Conservation (phyloP, 2,797 vertebrate species). For the Liasis olivaceus region DNA sequence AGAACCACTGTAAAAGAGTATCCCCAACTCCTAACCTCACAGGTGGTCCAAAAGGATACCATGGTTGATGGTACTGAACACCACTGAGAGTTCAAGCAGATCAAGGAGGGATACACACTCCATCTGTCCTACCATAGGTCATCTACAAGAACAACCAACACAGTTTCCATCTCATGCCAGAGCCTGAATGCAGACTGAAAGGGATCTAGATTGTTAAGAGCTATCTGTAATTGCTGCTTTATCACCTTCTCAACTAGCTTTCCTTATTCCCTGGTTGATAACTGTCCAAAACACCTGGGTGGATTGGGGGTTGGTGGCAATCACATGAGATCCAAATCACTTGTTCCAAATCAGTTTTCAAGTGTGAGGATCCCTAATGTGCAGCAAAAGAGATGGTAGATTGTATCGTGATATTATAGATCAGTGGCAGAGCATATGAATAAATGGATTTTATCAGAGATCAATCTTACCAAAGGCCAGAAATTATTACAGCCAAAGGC, state of each 20-base stretch:
- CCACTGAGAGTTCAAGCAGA: not conserved
- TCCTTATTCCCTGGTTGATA: not conserved
- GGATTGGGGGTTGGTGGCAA: not conserved
- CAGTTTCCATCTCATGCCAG: not conserved
- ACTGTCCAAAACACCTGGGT: not conserved
- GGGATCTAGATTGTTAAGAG: not conserved
- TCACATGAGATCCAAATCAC: not conserved
- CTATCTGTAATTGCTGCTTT: not conserved
- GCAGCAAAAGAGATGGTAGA: not conserved
- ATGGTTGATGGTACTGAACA: not conserved
- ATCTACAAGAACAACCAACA: not conserved
- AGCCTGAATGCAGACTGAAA: not conserved
- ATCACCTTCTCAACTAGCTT: not conserved
- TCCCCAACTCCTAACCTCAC: not conserved
- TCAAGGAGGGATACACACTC: not conserved
- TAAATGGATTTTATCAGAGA: not conserved
- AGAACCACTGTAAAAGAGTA: not conserved
- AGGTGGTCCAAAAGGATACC: not conserved
- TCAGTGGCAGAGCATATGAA: not conserved
- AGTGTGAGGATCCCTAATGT: not conserved
- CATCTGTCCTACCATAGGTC: not conserved
- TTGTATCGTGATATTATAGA: not conserved
- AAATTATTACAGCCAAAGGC: not conserved
- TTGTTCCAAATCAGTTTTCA: not conserved
- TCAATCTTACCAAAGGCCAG: not conserved